phyloP scores from a whole-genome alignment of 2,113 vertebrate species.

The Gopherus evgoodei region DNA sequence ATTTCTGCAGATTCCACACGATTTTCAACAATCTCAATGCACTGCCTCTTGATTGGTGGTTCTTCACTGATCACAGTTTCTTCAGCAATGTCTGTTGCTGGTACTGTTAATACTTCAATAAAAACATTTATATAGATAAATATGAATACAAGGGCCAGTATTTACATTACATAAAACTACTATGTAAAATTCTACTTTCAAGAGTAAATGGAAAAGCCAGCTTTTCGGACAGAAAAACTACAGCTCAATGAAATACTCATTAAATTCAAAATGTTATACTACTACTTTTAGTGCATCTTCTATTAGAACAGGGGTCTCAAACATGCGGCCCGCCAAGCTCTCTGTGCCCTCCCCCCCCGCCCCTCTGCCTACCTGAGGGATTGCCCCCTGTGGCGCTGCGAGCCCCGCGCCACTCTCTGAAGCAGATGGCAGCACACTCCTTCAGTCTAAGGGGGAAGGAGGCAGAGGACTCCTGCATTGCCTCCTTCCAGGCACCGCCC shows the following conservation, averaged over 20 bases:
- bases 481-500: too few species aligned
- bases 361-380: too few species aligned
- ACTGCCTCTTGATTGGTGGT: constrained; percentile 85
- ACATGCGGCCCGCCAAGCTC: too few species aligned
- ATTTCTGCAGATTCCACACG: constrained; percentile 86
- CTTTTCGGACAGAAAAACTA: background rate
- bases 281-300: background rate
- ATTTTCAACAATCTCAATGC: constrained; percentile 89
- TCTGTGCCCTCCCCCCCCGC: too few species aligned
- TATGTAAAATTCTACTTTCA: background rate
- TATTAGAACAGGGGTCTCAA: background rate
- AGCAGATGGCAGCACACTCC: too few species aligned
- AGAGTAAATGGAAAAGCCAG: background rate
- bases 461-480: too few species aligned
- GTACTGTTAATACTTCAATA: constrained; percentile 88
- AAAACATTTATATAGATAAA: constrained; percentile 42
- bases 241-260: background rate
- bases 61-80: constrained; percentile 92
- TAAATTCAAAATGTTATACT: background rate
- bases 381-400: too few species aligned
- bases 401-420: too few species aligned
- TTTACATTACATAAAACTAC: background rate
- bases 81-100: constrained; percentile 91
- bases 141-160: background rate
- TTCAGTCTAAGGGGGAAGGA: too few species aligned